phyloP scores from a whole-genome alignment of 2,113 vertebrate genomes.

The Scomber scombrus region DNA sequence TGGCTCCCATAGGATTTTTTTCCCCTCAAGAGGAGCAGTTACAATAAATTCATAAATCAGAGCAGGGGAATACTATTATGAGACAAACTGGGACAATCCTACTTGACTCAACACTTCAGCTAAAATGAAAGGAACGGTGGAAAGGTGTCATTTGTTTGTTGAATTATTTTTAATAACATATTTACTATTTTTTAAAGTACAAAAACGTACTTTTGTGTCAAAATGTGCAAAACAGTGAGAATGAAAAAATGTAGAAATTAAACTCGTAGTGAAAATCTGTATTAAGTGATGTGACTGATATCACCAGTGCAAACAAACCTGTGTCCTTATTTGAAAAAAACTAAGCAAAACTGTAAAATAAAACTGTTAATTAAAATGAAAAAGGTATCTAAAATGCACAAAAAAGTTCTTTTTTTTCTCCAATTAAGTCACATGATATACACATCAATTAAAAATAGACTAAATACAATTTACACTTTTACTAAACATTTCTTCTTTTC shows the following conservation, averaged over 20 bases:
- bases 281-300: background rate
- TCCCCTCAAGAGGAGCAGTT: conserved; percentile 14
- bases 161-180: conserved; percentile 27
- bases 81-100: background rate
- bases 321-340: background rate
- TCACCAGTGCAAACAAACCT: conserved; percentile 49
- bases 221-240: conserved; percentile 53
- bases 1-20: background rate
- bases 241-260: background rate
- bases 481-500: conserved; percentile 4
- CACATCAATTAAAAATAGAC: conserved; percentile 23
- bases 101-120: background rate
- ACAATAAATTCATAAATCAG: background rate
- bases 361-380: background rate
- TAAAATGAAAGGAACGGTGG: conserved; percentile 2
- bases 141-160: conserved; percentile 20
- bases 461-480: conserved; percentile 42
- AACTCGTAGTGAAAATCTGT: conserved; percentile 1
- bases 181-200: conserved; percentile 32
- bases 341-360: background rate
- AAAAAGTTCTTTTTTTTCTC: conserved; percentile 3
- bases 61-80: background rate
- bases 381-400: conserved; percentile 24
- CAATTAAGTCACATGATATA: conserved; percentile 12
- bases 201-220: conserved; percentile 15